Conservation (phyloP, 2,113 vertebrate genomes). For the Salvelinus alpinus region DNA sequence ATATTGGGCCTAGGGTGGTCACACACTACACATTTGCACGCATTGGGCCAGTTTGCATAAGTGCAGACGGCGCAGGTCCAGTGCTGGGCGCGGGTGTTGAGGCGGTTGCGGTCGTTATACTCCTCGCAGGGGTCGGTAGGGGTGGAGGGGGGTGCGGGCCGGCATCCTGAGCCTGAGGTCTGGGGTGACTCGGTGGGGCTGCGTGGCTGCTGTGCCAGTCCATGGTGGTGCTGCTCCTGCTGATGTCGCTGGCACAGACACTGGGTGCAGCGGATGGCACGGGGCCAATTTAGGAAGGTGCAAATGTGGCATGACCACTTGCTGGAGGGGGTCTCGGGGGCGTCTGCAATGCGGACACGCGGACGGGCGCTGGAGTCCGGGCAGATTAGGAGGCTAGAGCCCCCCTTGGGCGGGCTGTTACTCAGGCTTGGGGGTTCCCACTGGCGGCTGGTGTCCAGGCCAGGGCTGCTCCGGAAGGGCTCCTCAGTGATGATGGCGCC, state of each 20-base stretch:
- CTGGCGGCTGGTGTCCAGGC: slow-evolving; percentile 81
- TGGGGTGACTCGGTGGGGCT: slow-evolving; percentile 94
- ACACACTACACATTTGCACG: slow-evolving; percentile 92
- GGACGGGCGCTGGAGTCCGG: slow-evolving; percentile 96
- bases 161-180: slow-evolving; percentile 89
- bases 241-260: slow-evolving; percentile 90
- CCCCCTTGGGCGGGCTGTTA: slow-evolving; percentile 84
- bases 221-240: slow-evolving; percentile 61
- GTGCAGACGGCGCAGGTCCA: slow-evolving; percentile 95
- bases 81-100: slow-evolving; percentile 87
- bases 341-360: slow-evolving; percentile 86
- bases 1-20: slow-evolving; percentile 90
- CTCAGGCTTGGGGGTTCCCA: slow-evolving; percentile 85
- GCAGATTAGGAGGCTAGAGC: slow-evolving; percentile 90
- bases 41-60: slow-evolving; percentile 94
- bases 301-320: slow-evolving; percentile 99
- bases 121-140: slow-evolving; percentile 93
- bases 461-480: slow-evolving; percentile 88
- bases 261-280: slow-evolving; percentile 95
- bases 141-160: slow-evolving; percentile 74
- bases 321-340: slow-evolving; percentile 82
- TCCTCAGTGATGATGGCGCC: slow-evolving; percentile 97
- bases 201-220: slow-evolving; percentile 75
- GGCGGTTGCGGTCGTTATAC: slow-evolving; percentile 96
- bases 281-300: slow-evolving; percentile 98